These are phyloP conservation scores for Prunella fulvescens DNA, from an alignment of 2,113 vertebrate species.

Conservation along the genomic window DNA sequence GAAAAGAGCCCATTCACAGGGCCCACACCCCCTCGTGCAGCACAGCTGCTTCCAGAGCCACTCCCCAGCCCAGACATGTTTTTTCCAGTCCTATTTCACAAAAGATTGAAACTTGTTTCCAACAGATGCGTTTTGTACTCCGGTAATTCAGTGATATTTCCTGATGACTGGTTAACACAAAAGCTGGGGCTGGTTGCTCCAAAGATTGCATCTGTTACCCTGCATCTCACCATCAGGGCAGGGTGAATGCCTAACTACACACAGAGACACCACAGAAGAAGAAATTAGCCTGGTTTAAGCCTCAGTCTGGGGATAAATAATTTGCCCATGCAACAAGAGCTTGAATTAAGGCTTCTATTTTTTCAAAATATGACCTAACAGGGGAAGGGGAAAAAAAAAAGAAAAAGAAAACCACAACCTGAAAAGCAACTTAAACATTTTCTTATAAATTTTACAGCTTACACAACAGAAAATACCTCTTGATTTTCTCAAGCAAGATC, in stretches of 20 bases:
- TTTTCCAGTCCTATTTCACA: neutral
- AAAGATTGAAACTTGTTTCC: conserved; percentile 1
- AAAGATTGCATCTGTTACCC: conserved; percentile 35
- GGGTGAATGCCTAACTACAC: neutral
- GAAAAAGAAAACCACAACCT: neutral
- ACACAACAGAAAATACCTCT: neutral
- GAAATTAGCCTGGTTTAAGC: neutral
- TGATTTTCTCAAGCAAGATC: neutral
- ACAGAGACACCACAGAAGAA: neutral
- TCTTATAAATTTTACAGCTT: neutral
- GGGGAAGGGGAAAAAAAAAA: rapidly evolving
- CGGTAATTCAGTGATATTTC: conserved; percentile 16
- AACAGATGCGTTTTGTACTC: conserved; percentile 18
- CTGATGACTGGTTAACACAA: conserved; percentile 4
- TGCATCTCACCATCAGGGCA: neutral
- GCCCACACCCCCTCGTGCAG: rapidly evolving
- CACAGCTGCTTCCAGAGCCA: neutral
- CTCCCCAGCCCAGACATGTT: neutral
- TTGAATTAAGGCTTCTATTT: neutral
- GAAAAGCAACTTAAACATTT: neutral
- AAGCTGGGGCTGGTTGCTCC: conserved; percentile 33
- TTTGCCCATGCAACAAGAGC: neutral
- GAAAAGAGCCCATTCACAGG: neutral
- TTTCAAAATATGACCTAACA: neutral
- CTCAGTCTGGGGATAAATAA: neutral